Base-by-base conservation (phyloP, 2,888 invertebrate species). In the Julus scandinavius region DNA sequence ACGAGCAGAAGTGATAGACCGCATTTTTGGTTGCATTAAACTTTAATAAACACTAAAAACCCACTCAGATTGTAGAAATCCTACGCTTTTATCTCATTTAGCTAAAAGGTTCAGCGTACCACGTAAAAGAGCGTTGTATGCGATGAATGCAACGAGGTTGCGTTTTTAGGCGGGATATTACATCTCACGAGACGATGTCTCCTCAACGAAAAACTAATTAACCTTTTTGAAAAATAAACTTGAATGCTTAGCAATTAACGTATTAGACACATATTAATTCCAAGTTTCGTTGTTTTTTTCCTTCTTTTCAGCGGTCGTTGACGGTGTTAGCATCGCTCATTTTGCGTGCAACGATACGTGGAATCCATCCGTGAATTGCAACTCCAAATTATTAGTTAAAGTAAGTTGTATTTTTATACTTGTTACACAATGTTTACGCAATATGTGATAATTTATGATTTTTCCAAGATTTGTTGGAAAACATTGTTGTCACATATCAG, bases 321-420 rank as follows among this genome's bases (percentile, higher is more conserved):
- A 58, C 38, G 88, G 45, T 20, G 29, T 88, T 17, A 88, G 54
- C 29, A 88, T 88, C 45, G 49, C 88, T 9, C 85, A 88, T 45
- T 88, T 88, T 41, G 85, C 17, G 3, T 88, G 88, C 63, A 86
- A 85, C 9, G 86, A 88, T 45, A 88, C 86, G 11, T 88, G 88
- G 88, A 88, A 88, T 85, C 88, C 88, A 38, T 29, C n/a, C 41
- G 45, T 88, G 40, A 41, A 85, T 38, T 58, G 38, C 86, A 58
- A 20, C 86, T 20, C 54, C 41, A 88, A 88, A 58, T 9, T 86
- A 38, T 29, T 63, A 45, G 40, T 87, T 3, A 45, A 40, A 45
- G 87, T 87, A 40, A 87, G 88, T 63, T 54, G 50, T 50, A 13
- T 50, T 29, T 29, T 29, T 29, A 29, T 29, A 29, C 29, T 29